A percentile compares a stretch with the other conserved stretches of the same genome.
phyloP scores from a whole-genome alignment of 2,797 vertebrate species.

The Lemur catta region DNA sequence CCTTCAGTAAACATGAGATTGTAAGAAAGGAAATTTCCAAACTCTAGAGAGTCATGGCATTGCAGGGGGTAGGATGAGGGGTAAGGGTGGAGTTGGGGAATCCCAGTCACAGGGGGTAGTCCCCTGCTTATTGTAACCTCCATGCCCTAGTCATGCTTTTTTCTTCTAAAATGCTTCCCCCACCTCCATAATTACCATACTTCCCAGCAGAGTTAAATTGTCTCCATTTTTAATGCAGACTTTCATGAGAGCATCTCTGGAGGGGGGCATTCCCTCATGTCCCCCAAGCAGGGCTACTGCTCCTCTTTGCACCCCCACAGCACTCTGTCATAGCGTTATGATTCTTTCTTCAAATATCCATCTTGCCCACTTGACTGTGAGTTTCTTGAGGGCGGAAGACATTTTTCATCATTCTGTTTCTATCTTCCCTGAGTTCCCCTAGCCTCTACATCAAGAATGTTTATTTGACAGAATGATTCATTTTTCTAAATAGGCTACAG shows the following conservation, averaged over 20 bases:
- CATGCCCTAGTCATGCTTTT: background rate
- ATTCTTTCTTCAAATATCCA: background rate
- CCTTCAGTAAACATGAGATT: background rate
- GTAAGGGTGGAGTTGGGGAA: background rate
- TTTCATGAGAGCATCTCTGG: background rate
- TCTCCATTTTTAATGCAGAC: background rate
- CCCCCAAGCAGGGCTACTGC: background rate
- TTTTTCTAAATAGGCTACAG: background rate
- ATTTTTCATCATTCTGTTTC: background rate
- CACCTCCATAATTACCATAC: background rate
- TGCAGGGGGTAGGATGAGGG: background rate
- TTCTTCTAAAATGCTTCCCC: slow-evolving; percentile 2
- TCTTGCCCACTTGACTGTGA: background rate
- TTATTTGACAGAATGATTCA: background rate
- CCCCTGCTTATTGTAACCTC: background rate
- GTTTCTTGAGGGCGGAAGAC: background rate
- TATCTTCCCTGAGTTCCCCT: background rate
- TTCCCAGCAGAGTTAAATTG: background rate
- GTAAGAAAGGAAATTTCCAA: background rate
- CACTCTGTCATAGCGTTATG: background rate
- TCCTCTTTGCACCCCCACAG: background rate
- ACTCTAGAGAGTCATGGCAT: background rate
- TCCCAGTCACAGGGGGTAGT: background rate
- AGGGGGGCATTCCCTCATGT: background rate
- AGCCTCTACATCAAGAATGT: background rate